phyloP scores from a whole-genome alignment of 2,797 vertebrate species.

The Tiaroga cobitis region DNA sequence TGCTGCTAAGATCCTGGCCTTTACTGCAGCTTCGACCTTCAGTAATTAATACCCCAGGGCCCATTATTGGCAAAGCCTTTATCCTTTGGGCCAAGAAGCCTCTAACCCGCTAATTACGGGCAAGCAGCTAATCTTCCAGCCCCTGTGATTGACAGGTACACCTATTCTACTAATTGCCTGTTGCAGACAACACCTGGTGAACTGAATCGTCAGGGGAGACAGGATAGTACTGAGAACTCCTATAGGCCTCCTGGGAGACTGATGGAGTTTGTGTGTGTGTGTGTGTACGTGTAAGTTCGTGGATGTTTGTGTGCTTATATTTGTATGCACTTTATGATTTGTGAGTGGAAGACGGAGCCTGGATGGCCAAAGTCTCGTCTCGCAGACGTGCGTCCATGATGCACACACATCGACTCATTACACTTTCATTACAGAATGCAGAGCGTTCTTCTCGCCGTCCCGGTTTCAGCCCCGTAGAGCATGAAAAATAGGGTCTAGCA shows the following conservation, averaged over 20 bases:
- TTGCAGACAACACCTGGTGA: slow-evolving; percentile 87
- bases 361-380: neutral
- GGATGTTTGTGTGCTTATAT: slow-evolving; percentile 43
- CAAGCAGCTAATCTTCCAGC: slow-evolving; percentile 83
- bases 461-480: slow-evolving; percentile 30
- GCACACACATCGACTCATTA: neutral
- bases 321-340: slow-evolving; percentile 17
- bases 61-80: slow-evolving; percentile 87
- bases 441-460: neutral
- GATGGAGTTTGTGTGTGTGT: slow-evolving; percentile 66
- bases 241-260: slow-evolving; percentile 74
- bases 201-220: slow-evolving; percentile 76
- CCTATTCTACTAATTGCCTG: slow-evolving; percentile 87
- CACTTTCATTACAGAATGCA: slow-evolving; percentile 19
- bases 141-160: slow-evolving; percentile 83
- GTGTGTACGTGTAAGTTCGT: slow-evolving; percentile 23
- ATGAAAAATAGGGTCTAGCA: slow-evolving; percentile 48
- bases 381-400: neutral
- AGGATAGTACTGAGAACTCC: slow-evolving; percentile 74
- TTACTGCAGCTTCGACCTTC: slow-evolving; percentile 85
- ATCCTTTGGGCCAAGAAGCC: slow-evolving; percentile 83
- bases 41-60: slow-evolving; percentile 88
- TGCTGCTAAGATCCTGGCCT: slow-evolving; percentile 85
- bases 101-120: slow-evolving; percentile 86
- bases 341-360: slow-evolving; percentile 47